Evolutionary conservation across 2,113 vertebrate genomes (phyloP).

Genomic region (Electrona antarctica): DNA sequence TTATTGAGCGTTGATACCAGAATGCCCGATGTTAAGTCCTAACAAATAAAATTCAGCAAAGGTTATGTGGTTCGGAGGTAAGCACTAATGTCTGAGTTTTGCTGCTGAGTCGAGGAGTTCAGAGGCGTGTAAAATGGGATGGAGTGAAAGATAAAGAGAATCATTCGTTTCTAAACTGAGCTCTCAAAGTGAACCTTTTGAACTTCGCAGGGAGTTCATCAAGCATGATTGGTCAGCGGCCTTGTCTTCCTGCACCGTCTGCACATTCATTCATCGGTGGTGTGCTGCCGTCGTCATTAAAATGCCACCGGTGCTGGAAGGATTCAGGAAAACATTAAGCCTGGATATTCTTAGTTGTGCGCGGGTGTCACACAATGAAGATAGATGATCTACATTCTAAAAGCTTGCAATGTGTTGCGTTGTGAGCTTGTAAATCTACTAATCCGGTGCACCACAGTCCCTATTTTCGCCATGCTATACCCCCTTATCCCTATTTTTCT

Average conservation of each 20-base stretch:
- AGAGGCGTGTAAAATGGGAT: slow-evolving; percentile 36
- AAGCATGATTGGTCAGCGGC: neutral
- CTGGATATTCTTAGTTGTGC: no score
- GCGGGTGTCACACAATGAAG: no score
- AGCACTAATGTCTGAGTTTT: neutral
- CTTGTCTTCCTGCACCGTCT: neutral
- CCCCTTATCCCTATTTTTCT: no score
- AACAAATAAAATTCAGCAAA: neutral
- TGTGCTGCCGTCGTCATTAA: neutral
- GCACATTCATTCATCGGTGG: neutral
- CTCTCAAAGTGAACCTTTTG: slow-evolving; percentile 8
- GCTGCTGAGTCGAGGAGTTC: slow-evolving; percentile 36
- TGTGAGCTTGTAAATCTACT: neutral
- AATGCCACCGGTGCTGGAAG: neutral
- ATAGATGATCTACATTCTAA: no score
- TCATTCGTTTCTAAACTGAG: slow-evolving; percentile 1
- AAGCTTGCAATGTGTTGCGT: no score
- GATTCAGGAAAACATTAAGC: neutral
- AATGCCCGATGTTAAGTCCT: neutral
- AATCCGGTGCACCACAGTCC: no score
- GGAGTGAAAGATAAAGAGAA: slow-evolving; percentile 9
- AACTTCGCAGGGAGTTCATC: slow-evolving; percentile 19
- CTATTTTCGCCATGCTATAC: no score
- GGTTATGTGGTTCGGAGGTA: neutral
- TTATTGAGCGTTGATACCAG: slow-evolving; percentile 7